phyloP scores from a whole-genome alignment of 2,113 vertebrate genomes.

The Tetraodon nigroviridis region DNA sequence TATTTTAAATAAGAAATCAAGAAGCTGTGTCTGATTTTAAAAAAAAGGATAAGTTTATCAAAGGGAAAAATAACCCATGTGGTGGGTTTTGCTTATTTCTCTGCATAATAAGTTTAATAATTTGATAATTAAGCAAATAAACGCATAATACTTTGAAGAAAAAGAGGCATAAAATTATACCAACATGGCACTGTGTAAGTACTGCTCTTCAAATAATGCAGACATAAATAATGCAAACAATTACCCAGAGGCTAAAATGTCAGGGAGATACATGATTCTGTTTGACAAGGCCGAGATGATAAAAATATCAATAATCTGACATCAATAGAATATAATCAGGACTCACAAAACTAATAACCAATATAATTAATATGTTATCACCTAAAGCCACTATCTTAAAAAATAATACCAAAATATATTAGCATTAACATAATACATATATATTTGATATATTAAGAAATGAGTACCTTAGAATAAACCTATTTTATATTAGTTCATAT shows the following conservation, averaged over 20 bases:
- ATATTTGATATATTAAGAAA: neutral
- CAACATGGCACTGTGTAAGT: too few relatives aligned
- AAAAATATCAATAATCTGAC: neutral
- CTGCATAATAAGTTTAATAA: too few relatives aligned
- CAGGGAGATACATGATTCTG: conserved; percentile 22
- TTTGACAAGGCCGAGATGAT: conserved; percentile 5
- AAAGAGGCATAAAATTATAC: too few relatives aligned
- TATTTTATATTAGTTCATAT: too few relatives aligned
- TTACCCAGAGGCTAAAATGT: conserved; percentile 15
- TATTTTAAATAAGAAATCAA: conserved; percentile 35
- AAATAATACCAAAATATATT: neutral
- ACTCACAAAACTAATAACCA: too few relatives aligned
- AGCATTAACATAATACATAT: neutral
- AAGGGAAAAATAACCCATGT: neutral
- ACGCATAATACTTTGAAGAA: too few relatives aligned
- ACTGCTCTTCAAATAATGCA: neutral
- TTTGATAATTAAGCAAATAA: neutral
- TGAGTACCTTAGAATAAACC: too few relatives aligned
- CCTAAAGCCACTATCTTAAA: neutral
- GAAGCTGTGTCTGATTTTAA: conserved; percentile 26
- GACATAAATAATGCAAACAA: too few relatives aligned
- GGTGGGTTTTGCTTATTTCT: too few relatives aligned
- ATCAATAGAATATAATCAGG: too few relatives aligned
- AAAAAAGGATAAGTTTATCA: conserved; percentile 11
- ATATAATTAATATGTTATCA: neutral